Evolutionary conservation across 2,888 invertebrate species (phyloP), one percentile per base, ranked within the genome.

Genomic region (Cylindroiulus punctatus): DNA sequence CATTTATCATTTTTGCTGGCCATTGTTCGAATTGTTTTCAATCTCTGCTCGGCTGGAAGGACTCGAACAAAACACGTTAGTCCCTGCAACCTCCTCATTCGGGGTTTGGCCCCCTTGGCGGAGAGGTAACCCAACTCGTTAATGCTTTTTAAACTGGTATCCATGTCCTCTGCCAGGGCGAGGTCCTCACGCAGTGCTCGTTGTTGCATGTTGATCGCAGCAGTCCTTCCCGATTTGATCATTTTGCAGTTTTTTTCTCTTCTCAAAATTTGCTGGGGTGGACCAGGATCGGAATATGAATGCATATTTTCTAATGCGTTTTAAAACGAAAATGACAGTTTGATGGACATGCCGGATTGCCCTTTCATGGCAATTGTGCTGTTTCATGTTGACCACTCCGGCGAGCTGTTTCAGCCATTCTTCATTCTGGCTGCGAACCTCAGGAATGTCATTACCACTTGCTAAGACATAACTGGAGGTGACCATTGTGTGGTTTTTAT

Each of bases 291-390:
- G n/a, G 40, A 42, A 44, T 83, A 83, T 83, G 44, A 44, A 44
- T 83, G 83, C 83, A 44, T 83, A 42, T 83, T 83, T 83, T 83
- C 83, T 83, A 40, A 83, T 42, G 83, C 40, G 83, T 26, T 83
- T 83, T 40, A 42, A 83, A 44, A 83, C 42, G 40, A 83, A 84
- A 84, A 84, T 84, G 84, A 84, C 84, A 84, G 84, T 52, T 52
- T 84, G 84, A 84, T 84, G 84, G 84, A 84, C 52, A 84, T 47
- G 47, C 52, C 84, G 30, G 52, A 84, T 52, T 57, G 84, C 84
- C 57, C 30, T 84, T 32, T 84, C 47, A 52, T 47, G n/a, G 17
- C 26, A 36, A 84, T 84, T 36, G 32, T 84, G 84, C 84, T 52
- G 52, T 84, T 84, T 84, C 84, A 84, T 84, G 84, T 36, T 84